phyloP scores from a whole-genome alignment of 2,888 invertebrate species.

The Fragum sueziense region DNA sequence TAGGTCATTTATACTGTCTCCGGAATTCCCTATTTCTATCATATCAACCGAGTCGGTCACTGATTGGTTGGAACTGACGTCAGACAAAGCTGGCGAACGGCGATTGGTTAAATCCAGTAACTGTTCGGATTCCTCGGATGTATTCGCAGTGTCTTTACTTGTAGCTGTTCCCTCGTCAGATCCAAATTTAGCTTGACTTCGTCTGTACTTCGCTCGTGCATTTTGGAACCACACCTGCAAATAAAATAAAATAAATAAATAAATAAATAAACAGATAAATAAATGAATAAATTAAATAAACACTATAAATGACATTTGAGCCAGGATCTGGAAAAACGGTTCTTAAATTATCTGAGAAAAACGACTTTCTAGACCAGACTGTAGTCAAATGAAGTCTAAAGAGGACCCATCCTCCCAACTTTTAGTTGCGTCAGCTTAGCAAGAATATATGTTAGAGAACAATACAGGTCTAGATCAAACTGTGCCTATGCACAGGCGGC shows the following conservation, averaged over 20 bases:
- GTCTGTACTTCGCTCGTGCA: conserved; percentile 98
- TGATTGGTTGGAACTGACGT: conserved; percentile 74
- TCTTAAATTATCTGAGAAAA: too few species aligned
- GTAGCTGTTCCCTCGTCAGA: conserved; percentile 48
- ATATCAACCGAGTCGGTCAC: conserved; percentile 73
- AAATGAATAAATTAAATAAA: too few species aligned
- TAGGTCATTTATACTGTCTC: conserved; percentile 26
- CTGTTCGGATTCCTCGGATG: conserved; percentile 57
- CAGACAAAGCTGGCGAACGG: conserved; percentile 76
- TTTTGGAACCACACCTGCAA: conserved; percentile 99
- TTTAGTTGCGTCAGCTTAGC: too few species aligned
- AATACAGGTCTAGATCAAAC: too few species aligned
- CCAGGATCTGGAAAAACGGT: too few species aligned
- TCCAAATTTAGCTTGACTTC: conserved; percentile 87
- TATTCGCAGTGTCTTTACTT: conserved; percentile 43
- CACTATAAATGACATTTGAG: too few species aligned
- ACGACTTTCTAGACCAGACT: too few species aligned
- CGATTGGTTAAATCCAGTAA: conserved; percentile 72
- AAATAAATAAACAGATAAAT: too few species aligned
- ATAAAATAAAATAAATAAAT: neutral
- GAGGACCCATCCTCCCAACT: too few species aligned
- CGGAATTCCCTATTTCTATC: neutral
- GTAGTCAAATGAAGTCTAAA: too few species aligned
- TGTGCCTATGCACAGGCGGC: too few species aligned
- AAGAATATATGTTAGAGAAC: too few species aligned